phyloP scores from a whole-genome alignment of 2,113 vertebrate genomes.

The Vombatus ursinus region DNA sequence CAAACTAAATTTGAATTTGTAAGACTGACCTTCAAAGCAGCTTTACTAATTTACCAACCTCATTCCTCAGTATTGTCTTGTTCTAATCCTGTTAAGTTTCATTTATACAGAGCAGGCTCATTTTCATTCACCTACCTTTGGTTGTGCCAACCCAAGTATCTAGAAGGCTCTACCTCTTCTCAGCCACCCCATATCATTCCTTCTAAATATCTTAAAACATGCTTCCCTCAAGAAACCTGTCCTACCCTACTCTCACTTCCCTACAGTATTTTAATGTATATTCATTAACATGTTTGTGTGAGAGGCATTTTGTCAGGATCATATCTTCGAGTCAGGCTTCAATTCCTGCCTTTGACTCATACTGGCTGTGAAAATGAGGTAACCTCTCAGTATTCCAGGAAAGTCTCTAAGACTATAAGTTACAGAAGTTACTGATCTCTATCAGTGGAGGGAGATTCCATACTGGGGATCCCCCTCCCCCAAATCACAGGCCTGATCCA shows the following conservation, averaged over 20 bases:
- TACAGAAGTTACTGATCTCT: not conserved
- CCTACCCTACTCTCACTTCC: not conserved
- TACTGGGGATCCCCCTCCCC: not conserved
- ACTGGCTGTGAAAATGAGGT: not conserved
- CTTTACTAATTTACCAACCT: slow-evolving; percentile 31
- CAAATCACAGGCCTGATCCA: not conserved
- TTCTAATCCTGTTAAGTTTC: not conserved
- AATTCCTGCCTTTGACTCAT: not conserved
- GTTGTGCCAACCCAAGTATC: slow-evolving; percentile 4
- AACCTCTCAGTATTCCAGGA: not conserved
- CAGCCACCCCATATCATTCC: not conserved
- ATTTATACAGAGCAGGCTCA: not conserved
- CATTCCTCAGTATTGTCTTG: not conserved
- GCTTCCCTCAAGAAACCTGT: slow-evolving; percentile 34
- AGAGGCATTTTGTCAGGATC: not conserved
- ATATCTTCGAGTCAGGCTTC: not conserved
- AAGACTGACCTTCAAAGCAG: slow-evolving; percentile 5
- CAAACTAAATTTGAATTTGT: slow-evolving; percentile 34
- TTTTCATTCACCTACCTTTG: not conserved
- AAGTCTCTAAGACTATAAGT: not conserved
- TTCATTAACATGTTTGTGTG: not conserved
- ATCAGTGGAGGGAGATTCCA: not conserved
- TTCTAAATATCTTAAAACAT: not conserved
- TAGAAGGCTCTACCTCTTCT: slow-evolving; percentile 12
- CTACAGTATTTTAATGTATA: not conserved